Evolutionary conservation across 2,113 vertebrate species (phyloP).

Genomic region (Mastomys natalensis): DNA sequence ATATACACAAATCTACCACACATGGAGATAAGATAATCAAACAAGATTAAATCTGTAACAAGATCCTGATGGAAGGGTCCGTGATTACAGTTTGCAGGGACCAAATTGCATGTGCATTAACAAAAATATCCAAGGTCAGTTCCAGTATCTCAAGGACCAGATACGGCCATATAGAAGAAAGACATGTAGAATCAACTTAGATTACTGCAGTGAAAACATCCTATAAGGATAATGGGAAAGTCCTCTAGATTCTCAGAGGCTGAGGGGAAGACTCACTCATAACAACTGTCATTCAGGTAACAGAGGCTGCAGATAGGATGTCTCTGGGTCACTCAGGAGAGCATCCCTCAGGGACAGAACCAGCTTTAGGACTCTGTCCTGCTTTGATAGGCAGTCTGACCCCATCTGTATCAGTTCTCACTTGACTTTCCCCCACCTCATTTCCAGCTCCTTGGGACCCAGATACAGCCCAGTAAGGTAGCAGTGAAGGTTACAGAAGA

Average conservation of each 20-base stretch:
- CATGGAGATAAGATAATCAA: neutral
- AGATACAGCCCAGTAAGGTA: neutral
- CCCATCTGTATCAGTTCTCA: neutral
- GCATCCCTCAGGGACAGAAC: neutral
- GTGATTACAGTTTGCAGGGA: neutral
- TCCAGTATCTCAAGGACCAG: neutral
- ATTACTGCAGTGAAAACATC: neutral
- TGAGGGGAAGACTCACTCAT: neutral
- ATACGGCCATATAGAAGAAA: fast-evolving
- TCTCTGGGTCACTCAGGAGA: neutral
- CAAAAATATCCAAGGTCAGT: fast-evolving
- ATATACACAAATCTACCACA: too few species aligned
- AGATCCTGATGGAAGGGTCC: neutral
- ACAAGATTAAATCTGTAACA: neutral
- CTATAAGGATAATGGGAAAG: neutral
- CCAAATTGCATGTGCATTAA: neutral
- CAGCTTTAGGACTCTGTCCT: neutral
- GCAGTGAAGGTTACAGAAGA: neutral
- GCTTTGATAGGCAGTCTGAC: neutral
- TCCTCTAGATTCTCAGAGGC: neutral
- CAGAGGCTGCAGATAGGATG: neutral
- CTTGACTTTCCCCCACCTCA: neutral
- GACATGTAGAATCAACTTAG: neutral
- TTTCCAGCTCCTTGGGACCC: neutral
- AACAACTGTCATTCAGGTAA: neutral